Conservation (phyloP, 2,797 vertebrate genomes). For the Thunnus albacares region DNA sequence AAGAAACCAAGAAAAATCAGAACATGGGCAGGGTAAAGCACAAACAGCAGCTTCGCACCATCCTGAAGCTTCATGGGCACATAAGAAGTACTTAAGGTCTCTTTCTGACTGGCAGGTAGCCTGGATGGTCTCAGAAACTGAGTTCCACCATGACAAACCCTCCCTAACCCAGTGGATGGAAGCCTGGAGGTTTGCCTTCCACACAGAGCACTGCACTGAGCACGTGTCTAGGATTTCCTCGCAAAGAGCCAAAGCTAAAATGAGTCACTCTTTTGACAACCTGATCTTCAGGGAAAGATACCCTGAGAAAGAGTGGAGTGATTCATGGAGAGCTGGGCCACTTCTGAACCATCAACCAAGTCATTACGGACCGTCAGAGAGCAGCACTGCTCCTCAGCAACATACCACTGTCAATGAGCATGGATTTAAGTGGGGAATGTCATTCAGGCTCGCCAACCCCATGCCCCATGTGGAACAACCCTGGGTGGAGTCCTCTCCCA, state of each 20-base stretch:
- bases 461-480: constrained; percentile 61
- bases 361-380: constrained; percentile 17
- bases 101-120: constrained; percentile 68
- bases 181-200: constrained; percentile 65
- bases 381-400: constrained; percentile 21
- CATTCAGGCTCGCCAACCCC: constrained; percentile 75
- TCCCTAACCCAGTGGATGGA: constrained; percentile 72
- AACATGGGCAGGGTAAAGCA: constrained; percentile 6
- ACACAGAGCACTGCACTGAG: constrained; percentile 6
- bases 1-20: constrained; percentile 37
- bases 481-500: constrained; percentile 61
- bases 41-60: background rate
- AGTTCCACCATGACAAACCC: constrained; percentile 63
- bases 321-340: constrained; percentile 63
- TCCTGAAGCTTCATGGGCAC: background rate
- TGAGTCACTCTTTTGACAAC: constrained; percentile 52
- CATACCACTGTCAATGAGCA: constrained; percentile 23
- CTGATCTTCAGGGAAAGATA: constrained; percentile 54
- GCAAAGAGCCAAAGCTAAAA: constrained; percentile 30
- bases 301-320: constrained; percentile 58
- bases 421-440: constrained; percentile 70
- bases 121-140: constrained; percentile 71
- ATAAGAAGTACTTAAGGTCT: background rate
- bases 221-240: constrained; percentile 9
- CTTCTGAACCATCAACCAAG: constrained; percentile 26